A percentile compares a stretch with the other conserved stretches of the same genome.
Evolutionary conservation across 2,797 vertebrate species (phyloP).

Genomic region (Hephaestus fuliginosus): DNA sequence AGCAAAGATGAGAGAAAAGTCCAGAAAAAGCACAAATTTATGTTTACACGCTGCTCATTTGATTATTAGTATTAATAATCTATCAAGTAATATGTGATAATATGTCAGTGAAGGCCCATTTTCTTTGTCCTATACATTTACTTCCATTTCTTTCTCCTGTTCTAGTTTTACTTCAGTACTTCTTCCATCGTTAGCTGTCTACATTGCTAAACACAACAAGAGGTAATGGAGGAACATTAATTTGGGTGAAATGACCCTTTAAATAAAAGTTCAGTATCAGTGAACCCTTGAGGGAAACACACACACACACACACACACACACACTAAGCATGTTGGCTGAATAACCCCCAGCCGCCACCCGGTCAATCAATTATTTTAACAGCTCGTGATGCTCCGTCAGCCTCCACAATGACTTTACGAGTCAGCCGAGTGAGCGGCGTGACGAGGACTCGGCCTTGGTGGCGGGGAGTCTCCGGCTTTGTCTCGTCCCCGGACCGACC

Average conservation of each 20-base stretch:
- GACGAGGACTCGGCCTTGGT: conserved; percentile 89
- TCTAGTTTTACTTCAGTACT: too few relatives aligned
- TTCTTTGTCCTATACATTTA: too few relatives aligned
- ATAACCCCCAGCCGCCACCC: conserved; percentile 83
- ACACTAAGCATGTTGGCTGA: conserved; percentile 77
- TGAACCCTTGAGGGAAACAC: background rate
- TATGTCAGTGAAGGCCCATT: too few relatives aligned
- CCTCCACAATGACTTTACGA: conserved; percentile 93
- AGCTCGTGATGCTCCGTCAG: conserved; percentile 89
- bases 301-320: conserved; percentile 6
- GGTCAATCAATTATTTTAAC: conserved; percentile 93
- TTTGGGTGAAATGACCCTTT: conserved; percentile 22
- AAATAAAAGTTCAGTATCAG: background rate
- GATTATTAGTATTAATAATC: too few relatives aligned
- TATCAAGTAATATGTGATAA: too few relatives aligned
- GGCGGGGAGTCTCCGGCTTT: conserved; percentile 79
- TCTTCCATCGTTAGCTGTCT: background rate
- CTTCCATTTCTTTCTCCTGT: too few relatives aligned
- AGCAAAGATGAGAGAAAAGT: too few relatives aligned
- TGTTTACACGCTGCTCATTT: too few relatives aligned
- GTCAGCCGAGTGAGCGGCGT: conserved; percentile 90
- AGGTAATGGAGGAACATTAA: background rate
- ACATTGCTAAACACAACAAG: background rate
- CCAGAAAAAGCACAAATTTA: too few relatives aligned
- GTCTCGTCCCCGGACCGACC: conserved; percentile 55